These are phyloP conservation scores for Sialia sialis DNA, from an alignment of 2,113 vertebrate genomes.

Conservation along the genomic window DNA sequence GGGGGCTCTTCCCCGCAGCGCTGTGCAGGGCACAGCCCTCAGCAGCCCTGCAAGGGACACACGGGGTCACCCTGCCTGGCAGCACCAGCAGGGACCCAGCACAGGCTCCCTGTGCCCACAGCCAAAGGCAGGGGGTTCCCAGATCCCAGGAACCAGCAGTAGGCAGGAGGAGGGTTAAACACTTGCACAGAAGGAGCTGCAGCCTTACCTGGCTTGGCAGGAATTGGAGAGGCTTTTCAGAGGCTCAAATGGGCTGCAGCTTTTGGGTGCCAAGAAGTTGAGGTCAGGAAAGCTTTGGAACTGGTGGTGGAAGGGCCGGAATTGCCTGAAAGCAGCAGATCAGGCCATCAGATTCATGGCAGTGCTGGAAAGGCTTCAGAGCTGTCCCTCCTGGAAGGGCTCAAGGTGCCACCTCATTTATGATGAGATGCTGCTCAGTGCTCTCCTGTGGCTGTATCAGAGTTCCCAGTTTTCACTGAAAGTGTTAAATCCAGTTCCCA, in stretches of 20 bases:
- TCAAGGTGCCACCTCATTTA: neutral
- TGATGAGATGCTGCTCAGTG: neutral
- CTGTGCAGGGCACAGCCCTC: neutral
- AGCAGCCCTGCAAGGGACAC: neutral
- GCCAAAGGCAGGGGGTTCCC: neutral
- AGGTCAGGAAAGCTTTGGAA: constrained; percentile 79
- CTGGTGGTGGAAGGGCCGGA: constrained; percentile 81
- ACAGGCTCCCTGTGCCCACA: neutral
- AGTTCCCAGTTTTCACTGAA: neutral
- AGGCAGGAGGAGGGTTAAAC: neutral
- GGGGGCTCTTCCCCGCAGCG: neutral
- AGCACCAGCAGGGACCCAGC: neutral
- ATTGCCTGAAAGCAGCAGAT: constrained; percentile 73
- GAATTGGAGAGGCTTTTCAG: neutral
- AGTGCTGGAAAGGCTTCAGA: neutral
- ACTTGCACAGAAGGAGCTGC: neutral
- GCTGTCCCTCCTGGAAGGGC: neutral
- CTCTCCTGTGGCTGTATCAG: neutral
- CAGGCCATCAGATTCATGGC: neutral
- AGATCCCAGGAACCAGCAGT: neutral
- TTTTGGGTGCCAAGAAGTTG: constrained; percentile 71
- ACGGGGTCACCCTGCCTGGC: neutral
- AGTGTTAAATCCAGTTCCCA: neutral
- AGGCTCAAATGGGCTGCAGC: constrained; percentile 81
- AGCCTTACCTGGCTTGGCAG: constrained; percentile 57